Evolutionary conservation across 92 coral and sea anemone species (phyloP).

Genomic region (Muricea muricata): DNA sequence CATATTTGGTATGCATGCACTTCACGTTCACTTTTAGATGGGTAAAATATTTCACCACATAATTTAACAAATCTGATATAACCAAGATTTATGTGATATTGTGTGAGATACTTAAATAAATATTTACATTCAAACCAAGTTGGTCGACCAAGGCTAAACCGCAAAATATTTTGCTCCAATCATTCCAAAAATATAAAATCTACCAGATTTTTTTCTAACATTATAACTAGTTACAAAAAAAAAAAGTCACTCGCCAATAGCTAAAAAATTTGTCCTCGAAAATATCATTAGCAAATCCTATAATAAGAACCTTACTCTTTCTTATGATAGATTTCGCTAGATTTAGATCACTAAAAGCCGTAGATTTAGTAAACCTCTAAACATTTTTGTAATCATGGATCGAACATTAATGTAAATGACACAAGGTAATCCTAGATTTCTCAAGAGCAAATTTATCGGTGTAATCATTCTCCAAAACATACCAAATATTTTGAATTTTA

Average conservation of each 20-base stretch:
- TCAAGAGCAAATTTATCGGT: no score
- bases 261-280: not conserved
- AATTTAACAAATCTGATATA: not conserved
- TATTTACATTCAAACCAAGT: not conserved
- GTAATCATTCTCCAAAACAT: no score
- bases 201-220: not conserved
- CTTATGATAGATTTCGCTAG: not conserved
- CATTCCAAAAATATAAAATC: constrained; percentile 15
- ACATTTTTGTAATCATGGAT: no score
- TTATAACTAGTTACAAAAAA: not conserved
- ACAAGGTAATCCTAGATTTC: no score
- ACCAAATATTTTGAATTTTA: no score
- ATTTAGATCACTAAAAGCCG: not conserved
- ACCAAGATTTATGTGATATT: not conserved
- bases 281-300: not conserved
- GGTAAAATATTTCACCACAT: not conserved
- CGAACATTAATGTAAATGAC: no score
- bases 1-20: no score
- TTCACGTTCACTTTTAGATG: no score
- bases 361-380: not conserved
- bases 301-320: not conserved
- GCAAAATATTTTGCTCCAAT: constrained; percentile 1
- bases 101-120: constrained; percentile 1
- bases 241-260: not conserved
- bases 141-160: not conserved